Base-by-base conservation (phyloP, 2,113 vertebrate species). In the Eulemur rufifrons region DNA sequence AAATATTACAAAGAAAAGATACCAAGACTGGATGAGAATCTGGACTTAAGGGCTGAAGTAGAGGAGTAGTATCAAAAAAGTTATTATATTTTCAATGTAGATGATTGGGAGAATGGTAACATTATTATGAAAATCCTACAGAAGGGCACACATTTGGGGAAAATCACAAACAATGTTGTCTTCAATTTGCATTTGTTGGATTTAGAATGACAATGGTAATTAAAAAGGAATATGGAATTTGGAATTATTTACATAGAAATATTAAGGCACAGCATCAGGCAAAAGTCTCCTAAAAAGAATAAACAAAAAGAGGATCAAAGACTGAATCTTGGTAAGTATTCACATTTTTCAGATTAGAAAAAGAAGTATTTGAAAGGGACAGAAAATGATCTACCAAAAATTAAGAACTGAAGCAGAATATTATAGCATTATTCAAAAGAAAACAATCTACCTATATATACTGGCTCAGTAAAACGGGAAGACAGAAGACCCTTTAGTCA, bases 241-340 rank as follows among this genome's bases (percentile, higher is more conserved):
- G 25, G 27, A 81, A 91, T 74, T 64, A 47, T n/a, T 81, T 50
- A 54, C 23, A n/a, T 3, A 56, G 45, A 78, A 90, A 86, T n/a
- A 66, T 23, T n/a, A 71, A 52, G n/a, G 59, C n/a, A 74, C 39
- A 74, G 23, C 9, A 74, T 84, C 14, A 74, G 73, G 47, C 32
- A n/a, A 42, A 74, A 82, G 68, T n/a, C 59, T 90, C 68, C 82
- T 93, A 59, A 93, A 50, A 89, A 73, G 34, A 90, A 77, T 21
- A 64, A 82, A 69, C 66, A 86, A 17, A 32, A 87, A 52, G 34
- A 59, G 9, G 15, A 61, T 61, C 17, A 37, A 61, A 74, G 34
- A 39, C 5, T 69, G 13, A 69, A 21, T 52, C 50, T 54, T 63
- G 52, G n/a, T 32, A 45, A 42, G 42, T 10, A 74, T 18, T 89